Conservation (phyloP, 2,113 vertebrate genomes). For the Arenaria interpres region DNA sequence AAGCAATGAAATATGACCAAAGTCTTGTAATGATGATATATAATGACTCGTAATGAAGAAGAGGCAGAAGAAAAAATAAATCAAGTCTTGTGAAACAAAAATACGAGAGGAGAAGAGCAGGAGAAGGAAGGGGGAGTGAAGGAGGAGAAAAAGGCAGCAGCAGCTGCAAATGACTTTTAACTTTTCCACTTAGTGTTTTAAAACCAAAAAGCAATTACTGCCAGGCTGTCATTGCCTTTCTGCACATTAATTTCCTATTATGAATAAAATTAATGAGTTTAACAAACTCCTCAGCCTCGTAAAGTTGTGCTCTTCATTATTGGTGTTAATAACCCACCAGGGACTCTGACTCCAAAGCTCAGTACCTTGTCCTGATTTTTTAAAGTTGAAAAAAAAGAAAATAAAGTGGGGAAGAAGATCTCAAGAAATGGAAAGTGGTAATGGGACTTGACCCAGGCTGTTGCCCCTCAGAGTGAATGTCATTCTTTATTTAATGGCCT, state of each 20-base stretch:
- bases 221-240: constrained; percentile 27
- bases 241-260: constrained; percentile 72
- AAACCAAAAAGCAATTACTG: constrained; percentile 61
- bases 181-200: not conserved
- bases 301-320: constrained; percentile 64
- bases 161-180: constrained; percentile 16
- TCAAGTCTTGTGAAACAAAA: not conserved
- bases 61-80: not conserved
- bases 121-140: not conserved
- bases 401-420: not conserved
- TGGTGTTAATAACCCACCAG: constrained; percentile 45
- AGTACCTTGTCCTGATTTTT: not conserved
- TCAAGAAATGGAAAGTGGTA: not conserved
- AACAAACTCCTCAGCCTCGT: constrained; percentile 56
- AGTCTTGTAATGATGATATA: constrained; percentile 33
- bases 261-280: constrained; percentile 73
- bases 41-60: constrained; percentile 42
- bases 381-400: not conserved
- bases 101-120: not conserved
- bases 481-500: not conserved
- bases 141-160: not conserved
- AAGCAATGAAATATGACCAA: constrained; percentile 26
- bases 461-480: not conserved
- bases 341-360: not conserved
- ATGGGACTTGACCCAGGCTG: not conserved